phyloP scores from a whole-genome alignment of 2,113 vertebrate species.

The Micronycteris hirsuta region DNA sequence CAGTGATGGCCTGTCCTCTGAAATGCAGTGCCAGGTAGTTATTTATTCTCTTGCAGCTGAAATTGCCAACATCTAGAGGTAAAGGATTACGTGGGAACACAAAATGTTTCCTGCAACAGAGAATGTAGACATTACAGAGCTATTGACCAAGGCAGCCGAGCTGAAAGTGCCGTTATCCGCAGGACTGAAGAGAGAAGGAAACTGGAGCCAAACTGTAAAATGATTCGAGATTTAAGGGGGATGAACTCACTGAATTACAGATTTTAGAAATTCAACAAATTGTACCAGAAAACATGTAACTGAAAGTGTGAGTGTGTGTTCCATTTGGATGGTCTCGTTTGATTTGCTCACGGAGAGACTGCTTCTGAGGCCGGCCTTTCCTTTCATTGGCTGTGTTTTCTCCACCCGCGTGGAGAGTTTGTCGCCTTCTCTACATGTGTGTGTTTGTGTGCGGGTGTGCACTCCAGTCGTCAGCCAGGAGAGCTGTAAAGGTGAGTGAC shows the following conservation, averaged over 20 bases:
- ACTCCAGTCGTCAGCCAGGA: neutral
- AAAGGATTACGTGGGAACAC: slow-evolving; percentile 69
- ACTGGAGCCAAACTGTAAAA: slow-evolving; percentile 58
- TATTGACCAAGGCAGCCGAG: slow-evolving; percentile 71
- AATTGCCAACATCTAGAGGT: slow-evolving; percentile 41
- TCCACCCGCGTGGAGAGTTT: neutral
- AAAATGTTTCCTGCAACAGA: slow-evolving; percentile 70
- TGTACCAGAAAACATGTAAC: slow-evolving; percentile 16
- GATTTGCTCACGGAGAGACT: neutral
- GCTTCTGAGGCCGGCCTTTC: neutral
- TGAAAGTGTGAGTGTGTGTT: slow-evolving; percentile 29
- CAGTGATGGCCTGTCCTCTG: neutral
- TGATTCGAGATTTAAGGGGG: slow-evolving; percentile 32
- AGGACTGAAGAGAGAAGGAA: slow-evolving; percentile 53
- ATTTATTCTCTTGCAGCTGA: slow-evolving; percentile 63
- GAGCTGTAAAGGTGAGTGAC: neutral
- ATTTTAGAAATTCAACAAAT: slow-evolving; percentile 56
- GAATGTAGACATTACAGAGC: slow-evolving; percentile 57
- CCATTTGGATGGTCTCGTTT: slow-evolving; percentile 21
- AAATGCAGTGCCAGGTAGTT: slow-evolving; percentile 52
- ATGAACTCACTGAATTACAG: slow-evolving; percentile 27
- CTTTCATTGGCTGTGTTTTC: neutral
- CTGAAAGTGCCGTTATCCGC: slow-evolving; percentile 65
- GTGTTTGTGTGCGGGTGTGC: neutral
- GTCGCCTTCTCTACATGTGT: neutral